Conservation (phyloP, 1,140 invertebrate species). For the Apis cerana region DNA sequence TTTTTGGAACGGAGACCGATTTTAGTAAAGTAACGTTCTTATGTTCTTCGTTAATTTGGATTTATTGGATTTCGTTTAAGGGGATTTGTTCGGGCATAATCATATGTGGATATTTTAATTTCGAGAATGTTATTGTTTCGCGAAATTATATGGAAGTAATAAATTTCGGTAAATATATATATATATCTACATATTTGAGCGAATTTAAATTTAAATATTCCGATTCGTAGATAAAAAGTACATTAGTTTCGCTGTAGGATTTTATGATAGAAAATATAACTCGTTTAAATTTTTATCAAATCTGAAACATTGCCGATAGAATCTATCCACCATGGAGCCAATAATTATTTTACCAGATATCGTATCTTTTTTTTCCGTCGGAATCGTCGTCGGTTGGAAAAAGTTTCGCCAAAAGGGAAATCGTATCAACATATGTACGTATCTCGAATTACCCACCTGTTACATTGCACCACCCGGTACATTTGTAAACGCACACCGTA, state of each 20-base stretch:
- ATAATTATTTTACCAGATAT: too few relatives aligned
- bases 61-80: constrained; percentile 20
- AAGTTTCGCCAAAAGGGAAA: background rate
- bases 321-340: too few relatives aligned
- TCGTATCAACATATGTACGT: too few relatives aligned
- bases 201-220: background rate
- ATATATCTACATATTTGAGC: background rate
- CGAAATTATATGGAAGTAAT: background rate
- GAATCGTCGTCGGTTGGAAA: background rate
- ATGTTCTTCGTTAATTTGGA: constrained; percentile 3
- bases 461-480: background rate
- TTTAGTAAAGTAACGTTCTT: constrained; percentile 1
- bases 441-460: background rate
- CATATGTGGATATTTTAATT: constrained; percentile 13
- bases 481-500: background rate
- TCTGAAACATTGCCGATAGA: too few relatives aligned
- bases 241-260: too few relatives aligned
- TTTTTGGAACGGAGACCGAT: background rate
- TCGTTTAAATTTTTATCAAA: too few relatives aligned
- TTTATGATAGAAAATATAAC: too few relatives aligned
- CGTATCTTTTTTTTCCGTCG: too few relatives aligned
- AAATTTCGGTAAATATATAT: background rate
- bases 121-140: background rate
- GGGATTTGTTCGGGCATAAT: background rate
- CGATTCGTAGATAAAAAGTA: background rate